Base-by-base conservation (phyloP, 2,113 vertebrate genomes). In the Pagrus major region DNA sequence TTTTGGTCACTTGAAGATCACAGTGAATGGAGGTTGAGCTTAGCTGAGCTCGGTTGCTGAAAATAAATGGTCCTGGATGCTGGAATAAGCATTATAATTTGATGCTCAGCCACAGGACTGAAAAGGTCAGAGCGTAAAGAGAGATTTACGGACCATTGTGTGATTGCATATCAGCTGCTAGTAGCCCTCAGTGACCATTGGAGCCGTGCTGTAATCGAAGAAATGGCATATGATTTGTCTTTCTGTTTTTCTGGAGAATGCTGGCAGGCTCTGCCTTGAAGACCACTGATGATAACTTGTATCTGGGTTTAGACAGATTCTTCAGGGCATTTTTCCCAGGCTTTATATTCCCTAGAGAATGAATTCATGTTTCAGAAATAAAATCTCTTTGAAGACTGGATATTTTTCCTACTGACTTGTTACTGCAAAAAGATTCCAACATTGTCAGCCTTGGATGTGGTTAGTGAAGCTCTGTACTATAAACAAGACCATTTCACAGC, bases 361-460 rank as follows among this genome's bases (percentile, higher is more conserved):
- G 15, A 10, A 79, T 46, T 35, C 39, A 54, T 78, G 7, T 23
- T 71, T 55, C 56, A 77, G 29, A 71, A 66, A 85, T 65, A 51
- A 72, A 78, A 65, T 31, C 71, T 69, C 44, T 78, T 79, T 81
- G 64, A 81, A 70, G 44, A 41, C 27, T 23, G 46, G 11, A 18
- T 39, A 20, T 27, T 46, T 33, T 25, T 58, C 46, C 3, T 16
- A 2, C 44, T 60, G 18, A 27, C 23, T 63, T n/a, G 39, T 64
- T 41, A n/a, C n/a, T 58, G 56, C 25, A 51, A 55, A 51, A 55
- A 23, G 20, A 27, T 67, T 68, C 44, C 9, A 51, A 5, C n/a
- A 23, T 41, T 9, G 21, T 46, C 29, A 33, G 35, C 25, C 31
- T 29, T n/a, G n/a, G n/a, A 41, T n/a, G 52, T 14, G 27, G 10